phyloP scores from a whole-genome alignment of 2,797 vertebrate genomes.

The Catostomus latipinnis region DNA sequence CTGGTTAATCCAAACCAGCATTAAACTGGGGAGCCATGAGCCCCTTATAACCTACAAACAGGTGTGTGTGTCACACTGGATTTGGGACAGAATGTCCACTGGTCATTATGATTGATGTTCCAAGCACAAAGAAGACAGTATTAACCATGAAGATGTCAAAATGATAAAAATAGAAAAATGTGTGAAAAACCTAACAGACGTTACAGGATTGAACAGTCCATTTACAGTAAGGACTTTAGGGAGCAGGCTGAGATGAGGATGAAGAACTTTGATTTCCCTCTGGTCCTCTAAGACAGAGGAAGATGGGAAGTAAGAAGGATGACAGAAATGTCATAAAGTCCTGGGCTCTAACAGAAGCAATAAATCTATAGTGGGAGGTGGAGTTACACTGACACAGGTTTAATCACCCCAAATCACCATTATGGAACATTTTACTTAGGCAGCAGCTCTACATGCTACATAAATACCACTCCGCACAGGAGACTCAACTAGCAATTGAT shows the following conservation, averaged over 20 bases:
- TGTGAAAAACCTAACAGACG: slow-evolving; percentile 42
- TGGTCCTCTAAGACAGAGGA: slow-evolving; percentile 45
- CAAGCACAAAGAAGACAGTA: slow-evolving; percentile 29
- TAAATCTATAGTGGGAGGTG: not conserved
- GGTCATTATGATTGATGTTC: slow-evolving; percentile 32
- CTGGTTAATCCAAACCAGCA: slow-evolving; percentile 27
- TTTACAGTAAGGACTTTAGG: slow-evolving; percentile 48
- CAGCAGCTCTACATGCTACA: no score
- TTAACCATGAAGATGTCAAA: slow-evolving; percentile 37
- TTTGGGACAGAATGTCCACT: slow-evolving; percentile 30
- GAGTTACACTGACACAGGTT: not conserved
- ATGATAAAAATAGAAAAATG: slow-evolving; percentile 25
- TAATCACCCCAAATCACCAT: no score
- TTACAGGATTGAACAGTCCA: slow-evolving; percentile 57
- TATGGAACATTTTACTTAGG: no score
- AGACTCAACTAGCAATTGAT: no score
- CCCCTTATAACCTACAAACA: slow-evolving; percentile 13
- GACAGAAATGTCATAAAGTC: slow-evolving; percentile 27
- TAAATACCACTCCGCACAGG: no score
- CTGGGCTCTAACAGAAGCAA: slow-evolving; percentile 8
- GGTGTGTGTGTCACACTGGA: slow-evolving; percentile 25
- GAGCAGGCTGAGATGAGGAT: slow-evolving; percentile 44
- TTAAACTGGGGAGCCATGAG: slow-evolving; percentile 1
- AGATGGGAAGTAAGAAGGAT: slow-evolving; percentile 25
- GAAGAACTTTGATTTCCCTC: slow-evolving; percentile 57